These are phyloP conservation scores for Drosophila pachea DNA, from an alignment of 1,140 invertebrate species.

Conservation along the genomic window DNA sequence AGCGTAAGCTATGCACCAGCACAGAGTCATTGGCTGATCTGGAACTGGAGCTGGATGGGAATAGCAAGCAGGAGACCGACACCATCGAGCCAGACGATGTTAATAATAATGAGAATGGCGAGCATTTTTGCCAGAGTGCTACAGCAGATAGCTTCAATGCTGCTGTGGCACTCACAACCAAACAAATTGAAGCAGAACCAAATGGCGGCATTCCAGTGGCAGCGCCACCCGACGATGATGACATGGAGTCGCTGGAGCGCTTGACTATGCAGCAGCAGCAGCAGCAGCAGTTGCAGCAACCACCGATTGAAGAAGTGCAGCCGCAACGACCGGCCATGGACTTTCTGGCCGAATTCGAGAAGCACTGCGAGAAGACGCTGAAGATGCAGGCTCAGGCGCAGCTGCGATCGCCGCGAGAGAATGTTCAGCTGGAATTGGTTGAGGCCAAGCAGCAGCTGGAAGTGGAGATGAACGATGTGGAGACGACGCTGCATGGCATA, in stretches of 20 bases:
- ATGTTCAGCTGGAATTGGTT: constrained; percentile 17
- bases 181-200: constrained; percentile 60
- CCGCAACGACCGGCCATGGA: constrained; percentile 48
- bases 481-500: constrained; percentile 73
- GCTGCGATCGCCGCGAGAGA: not conserved
- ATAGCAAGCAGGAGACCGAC: not conserved
- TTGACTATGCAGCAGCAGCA: constrained; percentile 6
- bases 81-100: constrained; percentile 52
- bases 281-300: not conserved
- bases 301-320: constrained; percentile 2
- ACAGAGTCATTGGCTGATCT: not conserved
- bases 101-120: constrained; percentile 63
- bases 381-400: constrained; percentile 23
- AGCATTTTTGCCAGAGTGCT: constrained; percentile 74
- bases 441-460: constrained; percentile 55
- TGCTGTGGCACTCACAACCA: constrained; percentile 61
- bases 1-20: constrained; percentile 42
- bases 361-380: constrained; percentile 53
- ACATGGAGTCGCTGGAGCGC: constrained; percentile 18
- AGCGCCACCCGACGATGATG: constrained; percentile 1
- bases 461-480: constrained; percentile 73
- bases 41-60: too few species aligned
- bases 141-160: constrained; percentile 75
- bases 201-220: not conserved
- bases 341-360: constrained; percentile 63